Base-by-base conservation (phyloP, 1,140 invertebrate genomes). In the Temnothorax curvispinosus region DNA sequence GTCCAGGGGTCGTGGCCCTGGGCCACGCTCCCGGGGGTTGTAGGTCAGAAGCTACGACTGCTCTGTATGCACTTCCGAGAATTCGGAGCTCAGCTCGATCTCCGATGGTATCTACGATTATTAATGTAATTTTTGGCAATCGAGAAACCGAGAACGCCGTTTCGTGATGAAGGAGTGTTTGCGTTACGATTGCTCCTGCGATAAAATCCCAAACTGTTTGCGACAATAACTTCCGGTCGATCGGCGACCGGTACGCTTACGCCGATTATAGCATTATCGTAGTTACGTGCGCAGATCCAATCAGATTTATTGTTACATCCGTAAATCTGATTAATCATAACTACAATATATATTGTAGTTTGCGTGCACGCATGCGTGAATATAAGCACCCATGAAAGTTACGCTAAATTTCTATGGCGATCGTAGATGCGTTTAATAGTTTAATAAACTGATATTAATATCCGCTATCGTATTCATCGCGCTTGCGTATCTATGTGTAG, bases 261-360 rank as follows among this genome's bases (percentile, higher is more conserved):
- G 41, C 77, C 82, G 85, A 87, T 90, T 90, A 74, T 15, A 77
- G 50, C 84, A 74, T 87, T 90, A 90, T 87, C 81, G 60, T 58
- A 71, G 69, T 71, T 71, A 58, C 77, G 78, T 74, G 86, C 35
- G 65, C 54, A 72, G 67, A 74, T 90, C 74, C 86, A 62, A 90
- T 90, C 85, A 87, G 88, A 90, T 90, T 89, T 90, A 89, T 90
- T 82, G 77, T 90, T 82, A 90, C 89, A 74, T 50, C 58, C 65
- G 89, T 90, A 87, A 90, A 89, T 90, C 89, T 90, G 88, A 90
- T 89, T 90, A 89, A 90, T 90, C 86, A 60, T 86, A 67, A 90
- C 76, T 89, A 87, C 77, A 87, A 89, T 41, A 44, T 41, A 76
- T 41, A 72, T 35, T 69, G 62, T 85, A 64, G 85, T 56, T 88